Base-by-base conservation (phyloP, 2,113 vertebrate genomes). In the Myotis brandtii region DNA sequence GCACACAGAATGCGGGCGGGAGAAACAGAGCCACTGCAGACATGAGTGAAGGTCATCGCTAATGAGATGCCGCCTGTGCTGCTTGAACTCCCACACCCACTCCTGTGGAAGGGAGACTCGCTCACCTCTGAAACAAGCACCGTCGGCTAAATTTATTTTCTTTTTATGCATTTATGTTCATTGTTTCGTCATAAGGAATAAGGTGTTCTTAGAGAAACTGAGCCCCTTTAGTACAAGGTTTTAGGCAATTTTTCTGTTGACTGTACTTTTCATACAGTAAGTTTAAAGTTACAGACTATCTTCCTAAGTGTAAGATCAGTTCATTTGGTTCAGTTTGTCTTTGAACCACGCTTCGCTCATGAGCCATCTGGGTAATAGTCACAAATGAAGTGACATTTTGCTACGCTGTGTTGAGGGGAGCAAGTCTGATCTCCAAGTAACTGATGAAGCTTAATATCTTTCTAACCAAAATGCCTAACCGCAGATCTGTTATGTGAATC, bases 81-180 rank as follows among this genome's bases (percentile, higher is more conserved):
- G 83, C 89, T 87, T 75, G 70, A 56, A 34, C 25, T 46, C 17
- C 50, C 6, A 46, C 11, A 34, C 59, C 37, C 16, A 20, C 21
- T 37, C 23, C 69, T 73, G 67, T 48, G 8, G 34, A 52, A 48
- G 79, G 67, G 30, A 40, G 14, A 46, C 34, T 56, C 40, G 5
- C 82, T 87, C 34, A 66, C 23, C 95, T 70, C 67, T 87, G 70
- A 95, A 95, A 87, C 46, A 94, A 89, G 64, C 48, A 48, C 67
- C 73, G 0, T 43, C 37, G 56, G 34, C 59, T 69, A 62, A n/a
- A 59, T 52, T 59, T 70, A 30, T 86, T 50, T 95, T 75, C 25
- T 85, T 64, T 77, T 59, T 80, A 48, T 37, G 32, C 59, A 54
- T 43, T 79, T 56, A 23, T 91, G 13, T 82, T 54, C 13, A 48